phyloP scores from a whole-genome alignment of 2,797 vertebrate species.

The Lates japonicus region DNA sequence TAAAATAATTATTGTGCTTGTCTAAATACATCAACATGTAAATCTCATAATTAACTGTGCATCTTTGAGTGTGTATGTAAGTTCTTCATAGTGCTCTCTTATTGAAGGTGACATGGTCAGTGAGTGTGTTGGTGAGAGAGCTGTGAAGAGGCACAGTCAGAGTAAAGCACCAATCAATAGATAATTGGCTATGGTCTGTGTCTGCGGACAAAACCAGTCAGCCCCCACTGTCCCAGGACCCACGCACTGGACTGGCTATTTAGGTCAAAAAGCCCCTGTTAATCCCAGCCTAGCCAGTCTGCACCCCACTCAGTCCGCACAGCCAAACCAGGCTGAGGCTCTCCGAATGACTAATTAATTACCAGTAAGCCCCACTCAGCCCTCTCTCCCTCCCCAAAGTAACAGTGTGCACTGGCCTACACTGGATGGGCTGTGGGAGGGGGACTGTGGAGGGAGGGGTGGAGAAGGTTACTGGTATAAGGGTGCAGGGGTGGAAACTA shows the following conservation, averaged over 20 bases:
- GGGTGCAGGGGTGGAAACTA: conserved; percentile 71
- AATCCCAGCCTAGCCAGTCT: conserved; percentile 79
- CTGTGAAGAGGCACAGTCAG: conserved; percentile 86
- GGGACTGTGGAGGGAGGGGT: background rate
- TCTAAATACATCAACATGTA: conserved; percentile 72
- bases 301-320: conserved; percentile 71
- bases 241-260: conserved; percentile 89
- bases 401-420: conserved; percentile 72
- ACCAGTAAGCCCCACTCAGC: conserved; percentile 85
- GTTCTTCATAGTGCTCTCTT: conserved; percentile 53
- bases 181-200: conserved; percentile 90
- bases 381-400: conserved; percentile 44
- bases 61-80: conserved; percentile 45
- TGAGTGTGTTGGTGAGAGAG: conserved; percentile 83
- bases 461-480: conserved; percentile 63
- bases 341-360: conserved; percentile 91
- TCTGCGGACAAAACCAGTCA: conserved; percentile 87
- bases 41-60: conserved; percentile 67
- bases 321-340: conserved; percentile 79
- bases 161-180: conserved; percentile 92
- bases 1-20: conserved; percentile 83
- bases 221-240: conserved; percentile 80
- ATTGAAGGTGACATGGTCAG: conserved; percentile 88
- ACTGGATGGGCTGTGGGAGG: conserved; percentile 36
- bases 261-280: conserved; percentile 90